A percentile compares a stretch with the other conserved stretches of the same genome.
Conservation (phyloP, 1,140 invertebrate species). For the Plectus sambesii region DNA sequence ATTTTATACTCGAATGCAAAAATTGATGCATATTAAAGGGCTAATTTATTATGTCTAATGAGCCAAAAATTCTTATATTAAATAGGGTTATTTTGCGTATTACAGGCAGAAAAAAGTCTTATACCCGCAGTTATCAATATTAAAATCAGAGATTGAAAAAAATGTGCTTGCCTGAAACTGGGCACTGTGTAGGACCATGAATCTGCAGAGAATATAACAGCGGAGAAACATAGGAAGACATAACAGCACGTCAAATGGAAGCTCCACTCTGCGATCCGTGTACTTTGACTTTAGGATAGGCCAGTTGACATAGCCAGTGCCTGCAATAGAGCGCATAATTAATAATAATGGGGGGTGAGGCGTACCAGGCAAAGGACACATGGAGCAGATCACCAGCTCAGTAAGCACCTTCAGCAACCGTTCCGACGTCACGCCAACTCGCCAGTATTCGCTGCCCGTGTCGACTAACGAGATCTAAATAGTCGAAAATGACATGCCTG, state of each 20-base stretch:
- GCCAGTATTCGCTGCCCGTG: slow-evolving; percentile 30
- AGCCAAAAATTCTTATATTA: slow-evolving; percentile 3
- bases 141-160: background rate
- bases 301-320: slow-evolving; percentile 21
- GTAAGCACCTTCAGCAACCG: slow-evolving; percentile 27
- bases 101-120: no score
- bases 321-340: slow-evolving; percentile 12
- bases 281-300: slow-evolving; percentile 17
- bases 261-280: slow-evolving; percentile 7
- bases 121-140: background rate
- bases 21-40: slow-evolving; percentile 5
- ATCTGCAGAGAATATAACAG: slow-evolving; percentile 93
- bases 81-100: no score
- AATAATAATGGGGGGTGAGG: background rate
- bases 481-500: background rate
- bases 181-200: slow-evolving; percentile 97
- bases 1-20: background rate
- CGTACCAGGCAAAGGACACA: slow-evolving; percentile 36
- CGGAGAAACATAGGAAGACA: slow-evolving; percentile 98
- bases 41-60: slow-evolving; percentile 4
- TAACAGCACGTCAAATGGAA: slow-evolving; percentile 66
- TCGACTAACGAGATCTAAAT: slow-evolving; percentile 33
- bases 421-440: slow-evolving; percentile 18
- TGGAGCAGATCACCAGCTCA: slow-evolving; percentile 36
- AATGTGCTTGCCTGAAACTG: slow-evolving; percentile 60